A percentile compares a stretch with the other conserved stretches of the same genome.
phyloP scores from a whole-genome alignment of 2,113 vertebrate genomes.

The Laterallus jamaicensis region DNA sequence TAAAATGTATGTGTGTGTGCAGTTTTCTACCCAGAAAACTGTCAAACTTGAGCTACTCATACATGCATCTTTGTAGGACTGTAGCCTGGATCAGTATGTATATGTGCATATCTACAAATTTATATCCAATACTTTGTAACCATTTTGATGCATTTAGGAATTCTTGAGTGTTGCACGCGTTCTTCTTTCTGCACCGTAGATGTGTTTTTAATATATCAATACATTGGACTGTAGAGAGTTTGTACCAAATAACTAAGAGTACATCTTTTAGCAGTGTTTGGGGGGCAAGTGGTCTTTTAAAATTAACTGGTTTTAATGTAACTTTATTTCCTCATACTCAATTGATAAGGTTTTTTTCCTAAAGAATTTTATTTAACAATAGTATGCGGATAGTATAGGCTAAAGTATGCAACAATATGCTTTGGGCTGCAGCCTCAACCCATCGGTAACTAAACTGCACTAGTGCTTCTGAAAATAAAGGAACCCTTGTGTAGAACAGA shows the following conservation, averaged over 20 bases:
- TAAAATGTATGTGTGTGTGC: fast-evolving
- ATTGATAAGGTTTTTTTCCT: not conserved
- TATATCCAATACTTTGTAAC: not conserved
- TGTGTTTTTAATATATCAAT: not conserved
- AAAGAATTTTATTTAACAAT: not conserved
- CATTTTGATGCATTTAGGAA: not conserved
- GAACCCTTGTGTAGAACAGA: not conserved
- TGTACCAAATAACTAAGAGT: not conserved
- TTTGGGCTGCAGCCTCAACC: not conserved
- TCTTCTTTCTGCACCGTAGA: not conserved
- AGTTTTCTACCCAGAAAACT: not conserved
- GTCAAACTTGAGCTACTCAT: fast-evolving
- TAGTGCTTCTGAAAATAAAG: not conserved
- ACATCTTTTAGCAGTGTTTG: not conserved
- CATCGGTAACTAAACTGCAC: not conserved
- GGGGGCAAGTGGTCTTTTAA: not conserved
- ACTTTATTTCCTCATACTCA: not conserved
- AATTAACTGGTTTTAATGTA: not conserved
- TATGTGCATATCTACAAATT: fast-evolving
- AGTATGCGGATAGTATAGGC: not conserved
- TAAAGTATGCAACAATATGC: not conserved
- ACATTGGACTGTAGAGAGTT: not conserved
- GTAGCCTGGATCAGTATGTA: not conserved
- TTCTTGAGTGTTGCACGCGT: not conserved
- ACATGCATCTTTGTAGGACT: not conserved